Evolutionary conservation across 2,797 vertebrate genomes (phyloP).

Genomic region (Eutrigla gurnardus): DNA sequence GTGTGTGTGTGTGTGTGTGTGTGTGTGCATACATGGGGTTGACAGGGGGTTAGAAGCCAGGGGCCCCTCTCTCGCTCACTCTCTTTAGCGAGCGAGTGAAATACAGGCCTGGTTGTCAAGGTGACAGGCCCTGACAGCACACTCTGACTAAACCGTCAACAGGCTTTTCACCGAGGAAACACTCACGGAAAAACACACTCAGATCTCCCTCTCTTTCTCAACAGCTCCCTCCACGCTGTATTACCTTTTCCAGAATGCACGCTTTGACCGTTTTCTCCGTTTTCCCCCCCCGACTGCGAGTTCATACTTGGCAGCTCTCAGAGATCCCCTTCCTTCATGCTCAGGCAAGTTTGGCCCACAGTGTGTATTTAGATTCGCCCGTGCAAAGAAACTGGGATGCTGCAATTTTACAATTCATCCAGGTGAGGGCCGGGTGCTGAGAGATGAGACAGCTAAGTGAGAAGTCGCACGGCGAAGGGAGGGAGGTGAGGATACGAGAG

Average conservation of each 20-base stretch:
- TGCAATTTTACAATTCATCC: constrained; percentile 40
- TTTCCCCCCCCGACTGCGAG: constrained; percentile 32
- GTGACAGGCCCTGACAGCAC: constrained; percentile 75
- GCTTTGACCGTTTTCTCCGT: constrained; percentile 1
- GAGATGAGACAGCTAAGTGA: constrained; percentile 42
- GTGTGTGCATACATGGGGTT: constrained; percentile 34
- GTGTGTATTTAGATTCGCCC: constrained; percentile 40
- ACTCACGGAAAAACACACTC: constrained; percentile 25
- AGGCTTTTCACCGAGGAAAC: constrained; percentile 61
- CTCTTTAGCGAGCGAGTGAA: constrained; percentile 72
- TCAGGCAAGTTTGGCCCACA: neutral
- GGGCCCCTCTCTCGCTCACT: constrained; percentile 63
- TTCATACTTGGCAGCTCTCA: constrained; percentile 42
- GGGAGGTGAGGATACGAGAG: constrained; percentile 2
- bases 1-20: constrained; percentile 15
- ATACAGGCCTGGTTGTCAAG: constrained; percentile 74
- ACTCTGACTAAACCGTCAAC: constrained; percentile 62
- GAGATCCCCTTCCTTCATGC: no score
- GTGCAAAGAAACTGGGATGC: constrained; percentile 9
- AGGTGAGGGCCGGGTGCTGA: constrained; percentile 57
- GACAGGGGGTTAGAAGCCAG: constrained; percentile 71
- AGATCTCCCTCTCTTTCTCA: constrained; percentile 20
- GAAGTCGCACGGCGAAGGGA: constrained; percentile 18
- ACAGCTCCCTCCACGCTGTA: constrained; percentile 1
- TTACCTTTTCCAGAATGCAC: constrained; percentile 14